phyloP scores from a whole-genome alignment of 2,888 invertebrate genomes.

The Polietes domitor region DNA sequence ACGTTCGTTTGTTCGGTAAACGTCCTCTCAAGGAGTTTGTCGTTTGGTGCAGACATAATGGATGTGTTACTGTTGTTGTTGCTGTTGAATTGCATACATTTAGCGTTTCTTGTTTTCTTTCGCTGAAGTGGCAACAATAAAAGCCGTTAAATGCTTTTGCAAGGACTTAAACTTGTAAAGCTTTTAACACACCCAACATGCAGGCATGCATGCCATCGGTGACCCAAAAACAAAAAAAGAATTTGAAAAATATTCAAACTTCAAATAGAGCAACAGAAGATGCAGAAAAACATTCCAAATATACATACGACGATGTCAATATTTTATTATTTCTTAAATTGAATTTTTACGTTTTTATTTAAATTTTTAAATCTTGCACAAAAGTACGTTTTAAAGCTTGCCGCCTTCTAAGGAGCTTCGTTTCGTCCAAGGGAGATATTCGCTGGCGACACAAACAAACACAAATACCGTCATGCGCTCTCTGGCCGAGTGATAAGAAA shows the following conservation, averaged over 20 bases:
- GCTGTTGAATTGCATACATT: not conserved
- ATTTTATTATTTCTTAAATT: not conserved
- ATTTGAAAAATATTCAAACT: not conserved
- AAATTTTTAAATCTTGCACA: not conserved
- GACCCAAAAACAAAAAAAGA: conserved; percentile 10
- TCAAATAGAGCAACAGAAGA: not conserved
- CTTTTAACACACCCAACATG: conserved; percentile 9
- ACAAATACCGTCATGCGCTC: conserved; percentile 44
- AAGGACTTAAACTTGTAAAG: conserved; percentile 15
- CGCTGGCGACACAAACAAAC: not conserved
- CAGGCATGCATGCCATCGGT: not conserved
- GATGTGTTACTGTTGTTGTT: conserved; percentile 19
- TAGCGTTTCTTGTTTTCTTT: not conserved
- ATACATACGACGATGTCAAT: not conserved
- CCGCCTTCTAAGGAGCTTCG: no score
- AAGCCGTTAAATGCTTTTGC: not conserved
- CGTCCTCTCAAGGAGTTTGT: not conserved
- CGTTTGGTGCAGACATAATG: not conserved
- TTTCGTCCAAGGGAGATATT: no score
- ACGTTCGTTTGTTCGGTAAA: not conserved
- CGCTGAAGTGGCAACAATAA: not conserved
- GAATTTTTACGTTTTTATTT: not conserved
- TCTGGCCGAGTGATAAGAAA: conserved; percentile 69
- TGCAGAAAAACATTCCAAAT: not conserved
- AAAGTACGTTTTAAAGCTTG: no score